A percentile compares a stretch with the other conserved stretches of the same genome.
phyloP scores from a whole-genome alignment of 2,888 invertebrate genomes.

The Leucozona laternaria region DNA sequence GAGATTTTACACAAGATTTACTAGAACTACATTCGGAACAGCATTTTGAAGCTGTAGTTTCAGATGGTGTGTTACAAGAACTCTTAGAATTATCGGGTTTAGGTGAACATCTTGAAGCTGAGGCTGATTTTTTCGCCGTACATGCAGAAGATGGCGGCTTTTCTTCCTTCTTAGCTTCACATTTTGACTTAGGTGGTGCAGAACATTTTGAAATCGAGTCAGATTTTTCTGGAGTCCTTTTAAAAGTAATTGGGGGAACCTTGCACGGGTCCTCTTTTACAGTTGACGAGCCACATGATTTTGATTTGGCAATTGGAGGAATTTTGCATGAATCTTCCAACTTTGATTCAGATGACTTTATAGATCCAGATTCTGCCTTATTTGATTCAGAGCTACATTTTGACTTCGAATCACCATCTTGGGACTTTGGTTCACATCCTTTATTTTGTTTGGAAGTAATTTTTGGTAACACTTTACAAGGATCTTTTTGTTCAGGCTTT shows the following conservation, averaged over 20 bases:
- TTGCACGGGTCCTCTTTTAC: background rate
- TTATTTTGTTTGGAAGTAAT: no score
- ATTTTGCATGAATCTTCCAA: background rate
- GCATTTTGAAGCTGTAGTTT: background rate
- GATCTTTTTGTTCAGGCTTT: background rate
- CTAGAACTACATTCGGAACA: conserved; percentile 7
- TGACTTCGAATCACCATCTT: no score
- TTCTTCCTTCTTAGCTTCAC: background rate
- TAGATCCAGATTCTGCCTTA: no score
- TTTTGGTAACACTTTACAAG: background rate
- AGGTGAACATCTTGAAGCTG: background rate
- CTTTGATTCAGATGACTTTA: background rate
- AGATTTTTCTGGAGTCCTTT: background rate
- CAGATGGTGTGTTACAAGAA: conserved; percentile 22
- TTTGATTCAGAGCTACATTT: no score
- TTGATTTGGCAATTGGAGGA: background rate
- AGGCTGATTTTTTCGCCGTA: background rate
- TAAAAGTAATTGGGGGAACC: background rate
- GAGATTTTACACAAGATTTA: background rate
- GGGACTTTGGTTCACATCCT: no score
- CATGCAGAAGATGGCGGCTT: background rate
- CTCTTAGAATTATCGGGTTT: background rate
- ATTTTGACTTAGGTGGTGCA: conserved; percentile 2
- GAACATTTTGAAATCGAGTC: background rate
- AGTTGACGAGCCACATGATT: background rate